phyloP scores from a whole-genome alignment of 2,888 invertebrate genomes.

The Apoderus coryli region DNA sequence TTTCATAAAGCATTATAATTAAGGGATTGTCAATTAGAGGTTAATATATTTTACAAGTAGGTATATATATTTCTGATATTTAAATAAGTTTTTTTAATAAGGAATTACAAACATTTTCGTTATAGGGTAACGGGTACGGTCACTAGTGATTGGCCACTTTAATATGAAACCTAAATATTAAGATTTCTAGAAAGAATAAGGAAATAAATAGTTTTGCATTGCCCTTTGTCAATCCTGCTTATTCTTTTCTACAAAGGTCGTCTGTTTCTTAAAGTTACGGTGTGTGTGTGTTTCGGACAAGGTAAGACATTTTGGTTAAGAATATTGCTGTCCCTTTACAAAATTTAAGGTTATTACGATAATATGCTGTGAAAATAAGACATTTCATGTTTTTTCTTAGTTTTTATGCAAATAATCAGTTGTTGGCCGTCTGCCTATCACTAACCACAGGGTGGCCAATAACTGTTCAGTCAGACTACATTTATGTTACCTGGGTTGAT shows the following conservation, averaged over 20 bases:
- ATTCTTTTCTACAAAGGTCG: slow-evolving; percentile 1
- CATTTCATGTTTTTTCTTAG: slow-evolving; percentile 1
- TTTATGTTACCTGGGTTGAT: slow-evolving; percentile 1
- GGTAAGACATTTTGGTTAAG: slow-evolving; percentile 2
- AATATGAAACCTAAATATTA: slow-evolving; percentile 1
- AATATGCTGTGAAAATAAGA: background rate
- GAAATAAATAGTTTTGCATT: slow-evolving; percentile 3
- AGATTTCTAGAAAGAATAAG: slow-evolving; percentile 1
- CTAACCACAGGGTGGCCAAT: slow-evolving; percentile 2
- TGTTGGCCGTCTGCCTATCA: slow-evolving; percentile 1
- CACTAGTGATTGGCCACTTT: slow-evolving; percentile 2
- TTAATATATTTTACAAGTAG: too few relatives aligned
- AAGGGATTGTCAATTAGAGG: too few relatives aligned
- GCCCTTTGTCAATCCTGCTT: background rate
- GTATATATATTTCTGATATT: too few relatives aligned
- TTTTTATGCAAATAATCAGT: background rate
- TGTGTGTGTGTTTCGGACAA: slow-evolving; percentile 1
- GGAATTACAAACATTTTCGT: too few relatives aligned
- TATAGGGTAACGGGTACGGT: slow-evolving; percentile 3
- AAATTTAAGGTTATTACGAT: background rate
- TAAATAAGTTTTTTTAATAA: too few relatives aligned
- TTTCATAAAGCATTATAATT: too few relatives aligned
- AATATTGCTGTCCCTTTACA: slow-evolving; percentile 1
- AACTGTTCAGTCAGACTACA: slow-evolving; percentile 2
- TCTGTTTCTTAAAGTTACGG: slow-evolving; percentile 1